Evolutionary conservation across 2,113 vertebrate species (phyloP).

Genomic region (Litocranius walleri): DNA sequence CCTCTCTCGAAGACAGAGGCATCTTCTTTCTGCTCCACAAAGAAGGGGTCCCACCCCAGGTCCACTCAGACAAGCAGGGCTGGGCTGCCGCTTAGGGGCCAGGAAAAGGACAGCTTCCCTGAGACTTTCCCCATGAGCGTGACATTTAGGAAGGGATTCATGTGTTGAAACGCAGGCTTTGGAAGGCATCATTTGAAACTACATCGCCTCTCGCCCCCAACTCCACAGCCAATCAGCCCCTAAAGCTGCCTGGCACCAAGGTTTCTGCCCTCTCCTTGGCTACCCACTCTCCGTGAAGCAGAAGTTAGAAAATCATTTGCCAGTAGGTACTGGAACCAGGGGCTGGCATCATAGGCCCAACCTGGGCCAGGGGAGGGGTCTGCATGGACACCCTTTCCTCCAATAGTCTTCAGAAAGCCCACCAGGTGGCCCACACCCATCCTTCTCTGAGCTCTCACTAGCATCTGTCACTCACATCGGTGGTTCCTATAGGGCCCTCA

Average conservation of each 20-base stretch:
- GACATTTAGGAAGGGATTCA: too few relatives aligned
- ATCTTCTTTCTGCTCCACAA: neutral
- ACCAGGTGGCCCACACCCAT: neutral
- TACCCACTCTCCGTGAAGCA: neutral
- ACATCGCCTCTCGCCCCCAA: fast-evolving
- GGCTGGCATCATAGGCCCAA: neutral
- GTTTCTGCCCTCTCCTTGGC: neutral
- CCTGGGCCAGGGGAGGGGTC: neutral
- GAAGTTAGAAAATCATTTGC: neutral
- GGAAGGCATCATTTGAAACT: neutral
- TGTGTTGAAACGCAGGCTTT: neutral
- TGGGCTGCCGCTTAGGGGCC: neutral
- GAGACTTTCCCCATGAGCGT: neutral
- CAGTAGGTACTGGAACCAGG: too few relatives aligned
- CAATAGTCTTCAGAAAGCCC: neutral
- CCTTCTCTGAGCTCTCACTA: neutral
- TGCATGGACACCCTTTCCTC: neutral
- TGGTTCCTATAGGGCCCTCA: neutral
- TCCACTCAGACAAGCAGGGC: fast-evolving
- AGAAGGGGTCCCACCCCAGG: neutral
- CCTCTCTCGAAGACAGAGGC: too few relatives aligned
- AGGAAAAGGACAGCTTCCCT: neutral
- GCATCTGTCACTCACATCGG: neutral
- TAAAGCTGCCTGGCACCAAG: neutral
- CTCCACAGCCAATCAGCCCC: neutral